phyloP scores from a whole-genome alignment of 92 coral and sea anemone genomes.

The Zoanthus sansibaricus region DNA sequence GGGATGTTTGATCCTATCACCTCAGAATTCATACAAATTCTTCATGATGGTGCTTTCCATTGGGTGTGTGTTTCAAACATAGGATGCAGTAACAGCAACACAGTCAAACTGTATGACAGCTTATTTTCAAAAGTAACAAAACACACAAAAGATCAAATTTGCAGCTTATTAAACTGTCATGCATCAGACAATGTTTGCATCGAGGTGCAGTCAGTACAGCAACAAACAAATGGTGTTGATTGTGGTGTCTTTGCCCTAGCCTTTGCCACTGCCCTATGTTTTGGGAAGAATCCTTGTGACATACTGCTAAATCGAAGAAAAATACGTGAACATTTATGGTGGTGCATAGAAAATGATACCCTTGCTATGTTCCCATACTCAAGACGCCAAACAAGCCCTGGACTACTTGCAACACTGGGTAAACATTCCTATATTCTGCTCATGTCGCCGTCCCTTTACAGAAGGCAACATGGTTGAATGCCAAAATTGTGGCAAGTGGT shows the following conservation, averaged over 20 bases:
- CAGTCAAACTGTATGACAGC: slow-evolving; percentile 55
- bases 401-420: slow-evolving; percentile 12
- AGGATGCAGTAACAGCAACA: slow-evolving; percentile 31
- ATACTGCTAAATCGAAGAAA: slow-evolving; percentile 16
- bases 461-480: slow-evolving; percentile 30
- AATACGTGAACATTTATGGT: slow-evolving; percentile 13
- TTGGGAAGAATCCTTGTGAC: slow-evolving; percentile 23
- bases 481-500: slow-evolving; percentile 34
- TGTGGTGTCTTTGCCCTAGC: slow-evolving; percentile 36
- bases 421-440: slow-evolving; percentile 11
- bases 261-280: slow-evolving; percentile 33
- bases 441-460: slow-evolving; percentile 4
- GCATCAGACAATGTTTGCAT: slow-evolving; percentile 25
- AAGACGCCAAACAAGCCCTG: slow-evolving; percentile 23
- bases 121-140: slow-evolving; percentile 14
- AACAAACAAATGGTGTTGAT: slow-evolving; percentile 47
- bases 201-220: slow-evolving; percentile 48
- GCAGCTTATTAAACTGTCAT: slow-evolving; percentile 15
- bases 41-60: slow-evolving; percentile 41
- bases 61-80: slow-evolving; percentile 55
- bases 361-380: slow-evolving; percentile 22
- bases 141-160: slow-evolving; percentile 30
- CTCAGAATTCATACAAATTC: slow-evolving; percentile 22
- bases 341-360: neutral
- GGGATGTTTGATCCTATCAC: slow-evolving; percentile 24